Evolutionary conservation across 2,113 vertebrate species (phyloP).

Genomic region (Hypocryptadius cinnamomeus): DNA sequence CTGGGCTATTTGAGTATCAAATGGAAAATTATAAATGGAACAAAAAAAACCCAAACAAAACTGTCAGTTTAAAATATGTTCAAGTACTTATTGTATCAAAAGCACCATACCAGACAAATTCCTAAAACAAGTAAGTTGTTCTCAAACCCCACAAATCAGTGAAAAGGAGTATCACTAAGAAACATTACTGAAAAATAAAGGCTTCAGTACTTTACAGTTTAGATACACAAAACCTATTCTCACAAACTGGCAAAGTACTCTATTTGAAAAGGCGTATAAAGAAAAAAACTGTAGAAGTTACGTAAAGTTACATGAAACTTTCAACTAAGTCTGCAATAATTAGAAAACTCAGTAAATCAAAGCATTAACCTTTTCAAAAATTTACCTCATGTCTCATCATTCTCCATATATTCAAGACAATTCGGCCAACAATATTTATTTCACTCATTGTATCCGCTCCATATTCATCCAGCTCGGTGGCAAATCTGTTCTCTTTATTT

Average conservation of each 20-base stretch:
- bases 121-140: neutral
- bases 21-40: neutral
- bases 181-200: neutral
- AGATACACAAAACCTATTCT: neutral
- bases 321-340: neutral
- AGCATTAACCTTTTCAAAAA: neutral
- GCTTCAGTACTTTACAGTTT: neutral
- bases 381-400: slow-evolving; percentile 95
- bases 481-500: slow-evolving; percentile 85
- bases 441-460: slow-evolving; percentile 92
- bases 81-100: neutral
- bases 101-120: neutral
- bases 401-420: slow-evolving; percentile 93
- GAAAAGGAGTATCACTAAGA: neutral
- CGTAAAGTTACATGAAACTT: neutral
- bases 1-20: neutral
- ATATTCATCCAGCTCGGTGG: slow-evolving; percentile 88
- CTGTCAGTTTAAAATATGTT: neutral
- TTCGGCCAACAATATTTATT: slow-evolving; percentile 89
- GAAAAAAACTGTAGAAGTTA: neutral
- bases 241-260: neutral
- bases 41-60: neutral
- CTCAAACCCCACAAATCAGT: neutral
- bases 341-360: neutral
- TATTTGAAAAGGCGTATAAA: neutral